Base-by-base conservation (phyloP, 2,113 vertebrate species). In the Sus scrofa region DNA sequence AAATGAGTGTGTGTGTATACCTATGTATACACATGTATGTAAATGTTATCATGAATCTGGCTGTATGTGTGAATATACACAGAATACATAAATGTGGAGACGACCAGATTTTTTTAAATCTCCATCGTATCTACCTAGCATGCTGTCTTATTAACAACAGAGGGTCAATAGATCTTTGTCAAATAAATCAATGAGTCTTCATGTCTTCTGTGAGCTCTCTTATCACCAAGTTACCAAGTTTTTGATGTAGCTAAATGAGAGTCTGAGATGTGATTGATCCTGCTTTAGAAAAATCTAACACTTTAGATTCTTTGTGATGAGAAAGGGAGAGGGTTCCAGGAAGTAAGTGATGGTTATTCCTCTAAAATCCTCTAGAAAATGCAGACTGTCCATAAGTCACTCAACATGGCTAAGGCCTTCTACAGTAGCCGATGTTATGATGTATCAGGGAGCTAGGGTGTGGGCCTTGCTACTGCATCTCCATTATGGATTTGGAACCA, bases 171-270 rank as follows among this genome's bases (percentile, higher is more conserved):
- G 56, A 62, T 44, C 58, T 30, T 63, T 60, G 15, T 73, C 62
- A 77, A n/a, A 70, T 86, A 68, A 54, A 65, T 56, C 7, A 83
- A 32, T 20, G 27, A 27, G 1, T 62, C 78, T 70, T 74, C 13
- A 62, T 73, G 20, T 63, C n/a, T 83, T 52, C 22, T 52, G 8
- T 63, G 77, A 78, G 11, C 82, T 85, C 39, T 82, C 52, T 24
- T 89, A 77, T 26, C 18, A 62, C 12, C 8, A 67, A 67, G 6
- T 79, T 39, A 52, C 56, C 58, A 95, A 62, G n/a, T 77, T 60
- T 70, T 84, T 91, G 56, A 67, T 58, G n/a, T 18, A 50, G 12
- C 50, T 96, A 73, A 71, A 30, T 37, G 81, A 86, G 24, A 86
- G 13, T 13, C 3, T 89, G 78, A 68, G 14, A 44, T 56, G n/a